These are phyloP conservation scores for Electrona antarctica DNA, from an alignment of 2,113 vertebrate species.

Conservation along the genomic window DNA sequence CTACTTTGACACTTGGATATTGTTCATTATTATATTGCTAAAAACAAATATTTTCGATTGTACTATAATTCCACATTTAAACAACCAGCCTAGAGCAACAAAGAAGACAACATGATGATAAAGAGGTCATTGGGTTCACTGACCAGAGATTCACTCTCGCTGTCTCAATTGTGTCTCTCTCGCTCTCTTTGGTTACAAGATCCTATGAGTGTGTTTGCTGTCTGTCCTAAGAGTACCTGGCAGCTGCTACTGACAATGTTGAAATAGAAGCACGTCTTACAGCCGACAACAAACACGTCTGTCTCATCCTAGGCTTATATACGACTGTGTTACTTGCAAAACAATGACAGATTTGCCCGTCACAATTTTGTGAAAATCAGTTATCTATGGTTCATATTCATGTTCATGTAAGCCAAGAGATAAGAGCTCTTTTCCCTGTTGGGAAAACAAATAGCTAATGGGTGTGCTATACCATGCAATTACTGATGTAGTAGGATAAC, in stretches of 20 bases:
- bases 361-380: neutral
- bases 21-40: too few relatives aligned
- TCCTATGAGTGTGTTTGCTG: slow-evolving; percentile 37
- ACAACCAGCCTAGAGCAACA: neutral
- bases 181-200: slow-evolving; percentile 25
- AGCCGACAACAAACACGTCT: slow-evolving; percentile 35
- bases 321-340: neutral
- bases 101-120: neutral
- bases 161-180: neutral
- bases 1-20: too few relatives aligned
- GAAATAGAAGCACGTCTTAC: slow-evolving; percentile 37
- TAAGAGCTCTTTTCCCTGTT: too few relatives aligned
- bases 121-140: neutral
- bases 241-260: slow-evolving; percentile 51
- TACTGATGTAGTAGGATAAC: too few relatives aligned
- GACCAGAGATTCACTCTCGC: neutral
- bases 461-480: too few relatives aligned
- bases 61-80: too few relatives aligned
- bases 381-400: neutral
- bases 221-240: slow-evolving; percentile 13
- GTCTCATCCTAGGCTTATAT: neutral
- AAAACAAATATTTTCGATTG: too few relatives aligned
- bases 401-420: too few relatives aligned
- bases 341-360: neutral
- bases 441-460: too few relatives aligned